Evolutionary conservation across 2,888 invertebrate species (phyloP), one percentile per base, ranked within the genome.

Genomic region (Drosophila neonasuta): DNA sequence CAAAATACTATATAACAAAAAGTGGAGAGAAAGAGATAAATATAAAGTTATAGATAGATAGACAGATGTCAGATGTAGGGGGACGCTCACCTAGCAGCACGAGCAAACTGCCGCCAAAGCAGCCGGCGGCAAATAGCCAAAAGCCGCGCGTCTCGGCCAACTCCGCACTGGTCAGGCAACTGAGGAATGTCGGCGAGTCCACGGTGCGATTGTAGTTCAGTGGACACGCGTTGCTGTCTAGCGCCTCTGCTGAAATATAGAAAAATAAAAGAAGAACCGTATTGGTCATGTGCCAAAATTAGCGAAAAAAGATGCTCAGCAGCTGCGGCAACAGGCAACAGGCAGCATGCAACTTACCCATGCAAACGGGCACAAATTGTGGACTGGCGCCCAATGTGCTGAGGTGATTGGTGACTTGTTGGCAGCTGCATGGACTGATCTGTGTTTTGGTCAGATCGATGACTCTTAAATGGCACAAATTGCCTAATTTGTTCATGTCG

Each of bases 381-480:
- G 80, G 75, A 67, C 82, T 88, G 55, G 89, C 87, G 32, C 76
- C 77, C 60, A 89, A 65, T 61, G 75, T 71, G 66, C 84, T 86
- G 24, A 90, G 80, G 74, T 90, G 90, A 56, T 86, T 81, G 65
- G 86, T 81, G 46, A 89, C 83, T 77, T 88, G 88, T 68, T 90
- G 89, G 74, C 91, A 90, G 61, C 74, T 74, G 73, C 89, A 88
- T 50, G 79, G 67, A 68, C 87, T 78, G 42, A 91, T 71, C 64
- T 80, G 55, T 8, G 89, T 88, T 63, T 87, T 82, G 52, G 87
- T 88, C 80, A 93, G 81, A 85, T 94, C 94, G 41, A 95, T 92
- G 68, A 91, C 91, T 65, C 90, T 90, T 32, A 95, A 90, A 65
- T 92, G 92, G 87, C 95, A 95, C 91, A 94, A 92, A 2, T 92